Evolutionary conservation across 2,888 invertebrate species (phyloP).

Genomic region (Pseudeuparius sepicola): DNA sequence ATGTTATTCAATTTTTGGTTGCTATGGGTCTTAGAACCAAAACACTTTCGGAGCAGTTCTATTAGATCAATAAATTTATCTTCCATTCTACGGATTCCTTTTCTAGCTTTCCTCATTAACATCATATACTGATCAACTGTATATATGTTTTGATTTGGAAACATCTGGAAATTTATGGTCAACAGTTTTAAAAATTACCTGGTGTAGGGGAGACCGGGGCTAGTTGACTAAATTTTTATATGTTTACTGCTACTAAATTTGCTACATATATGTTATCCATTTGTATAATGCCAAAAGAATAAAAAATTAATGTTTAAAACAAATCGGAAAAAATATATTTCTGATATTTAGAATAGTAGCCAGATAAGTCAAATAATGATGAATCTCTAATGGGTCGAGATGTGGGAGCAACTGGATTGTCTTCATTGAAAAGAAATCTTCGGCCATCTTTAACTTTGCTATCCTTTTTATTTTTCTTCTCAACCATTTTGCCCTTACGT

Average conservation of each 20-base stretch:
- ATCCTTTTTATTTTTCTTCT: background rate
- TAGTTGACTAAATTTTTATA: constrained; percentile 6
- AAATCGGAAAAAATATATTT: constrained; percentile 1
- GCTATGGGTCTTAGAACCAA: constrained; percentile 1
- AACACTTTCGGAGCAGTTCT: too few species aligned
- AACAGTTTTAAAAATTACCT: too few species aligned
- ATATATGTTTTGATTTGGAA: too few species aligned
- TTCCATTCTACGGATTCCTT: too few species aligned
- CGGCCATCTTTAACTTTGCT: constrained; percentile 1
- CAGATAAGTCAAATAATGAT: constrained; percentile 6
- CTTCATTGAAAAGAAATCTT: constrained; percentile 5
- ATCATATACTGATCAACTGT: too few species aligned
- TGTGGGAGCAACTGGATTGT: constrained; percentile 4
- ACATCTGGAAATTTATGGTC: too few species aligned
- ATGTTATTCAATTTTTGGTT: background rate
- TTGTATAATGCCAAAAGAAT: background rate
- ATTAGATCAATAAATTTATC: too few species aligned
- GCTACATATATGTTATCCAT: background rate
- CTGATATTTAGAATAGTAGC: background rate
- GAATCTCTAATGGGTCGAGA: background rate
- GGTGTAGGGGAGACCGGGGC: constrained; percentile 5
- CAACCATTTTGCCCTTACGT: background rate
- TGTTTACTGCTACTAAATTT: constrained; percentile 1
- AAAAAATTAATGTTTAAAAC: background rate
- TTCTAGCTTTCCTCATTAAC: too few species aligned